phyloP scores from a whole-genome alignment of 2,797 vertebrate species.

The Scarus forsteni region DNA sequence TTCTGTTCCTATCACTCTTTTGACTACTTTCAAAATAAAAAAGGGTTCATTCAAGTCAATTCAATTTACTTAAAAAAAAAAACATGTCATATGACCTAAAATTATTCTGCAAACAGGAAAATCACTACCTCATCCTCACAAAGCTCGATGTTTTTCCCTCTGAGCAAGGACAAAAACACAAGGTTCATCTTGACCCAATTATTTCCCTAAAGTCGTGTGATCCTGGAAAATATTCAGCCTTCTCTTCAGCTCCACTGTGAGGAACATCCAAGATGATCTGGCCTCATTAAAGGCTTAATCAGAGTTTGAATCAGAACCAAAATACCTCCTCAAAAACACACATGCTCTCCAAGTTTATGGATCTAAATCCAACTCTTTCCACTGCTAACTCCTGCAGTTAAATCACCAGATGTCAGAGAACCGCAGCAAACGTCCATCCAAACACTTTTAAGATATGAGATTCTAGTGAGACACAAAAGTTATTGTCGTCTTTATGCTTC shows the following conservation, averaged over 20 bases:
- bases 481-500: too few relatives aligned
- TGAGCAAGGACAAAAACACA: constrained; percentile 41
- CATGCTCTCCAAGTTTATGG: neutral
- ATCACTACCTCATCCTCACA: constrained; percentile 1
- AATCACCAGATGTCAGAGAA: too few relatives aligned
- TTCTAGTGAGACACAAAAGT: too few relatives aligned
- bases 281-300: constrained; percentile 1
- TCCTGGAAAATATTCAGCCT: constrained; percentile 61
- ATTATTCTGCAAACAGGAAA: neutral
- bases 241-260: constrained; percentile 26
- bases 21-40: too few relatives aligned
- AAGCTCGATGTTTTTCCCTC: constrained; percentile 1
- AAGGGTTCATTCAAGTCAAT: too few relatives aligned
- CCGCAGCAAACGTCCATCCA: too few relatives aligned
- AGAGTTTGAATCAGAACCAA: neutral
- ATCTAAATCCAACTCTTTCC: neutral
- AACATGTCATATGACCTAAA: constrained; percentile 22
- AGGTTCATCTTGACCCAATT: constrained; percentile 49
- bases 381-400: too few relatives aligned
- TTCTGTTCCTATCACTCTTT: too few relatives aligned
- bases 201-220: constrained; percentile 55
- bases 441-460: too few relatives aligned
- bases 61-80: constrained; percentile 8
- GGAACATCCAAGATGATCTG: neutral
- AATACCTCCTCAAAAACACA: constrained; percentile 11